Base-by-base conservation (phyloP, 2,888 invertebrate species). In the Drosophila nigricruria region DNA sequence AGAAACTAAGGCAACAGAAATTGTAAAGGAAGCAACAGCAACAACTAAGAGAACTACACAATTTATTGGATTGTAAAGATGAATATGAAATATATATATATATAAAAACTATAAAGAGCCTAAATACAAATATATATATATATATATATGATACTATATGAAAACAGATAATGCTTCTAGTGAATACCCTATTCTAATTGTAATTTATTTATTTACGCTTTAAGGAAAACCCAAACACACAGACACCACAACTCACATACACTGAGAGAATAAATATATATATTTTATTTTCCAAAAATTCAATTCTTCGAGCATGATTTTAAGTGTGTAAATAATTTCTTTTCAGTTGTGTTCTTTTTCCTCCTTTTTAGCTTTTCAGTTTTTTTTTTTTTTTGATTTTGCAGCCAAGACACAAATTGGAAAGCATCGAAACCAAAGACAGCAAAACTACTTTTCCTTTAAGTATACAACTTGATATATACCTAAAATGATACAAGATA, bases 1-100 rank as follows among this genome's bases (percentile, higher is more conserved):
- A 92, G 92, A 81, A 91, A 86, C 85, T 91, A 92, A 91, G 91
- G 88, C 81, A 81, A 88, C 73, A 58, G 70, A 79, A 79, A 82
- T 73, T 79, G 75, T 70, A 79, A 79, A 84, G 68, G 60, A 82
- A 75, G 63, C 56, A 70, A 54, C 56, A 47, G 59, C 32, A 57
- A 60, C 36, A 57, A n/a, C 12, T 60, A 61, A 36, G 43, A 43
- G 54, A 50, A 65, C 57, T 53, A 70, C 45, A 45, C 34, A 59
- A 32, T 49, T 47, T 20, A 59, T 60, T 59, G 59, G 63, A 49
- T 59, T 60, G 43, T 61, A 36, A 50, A 43, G 50, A 34, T 10
- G 18, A 27, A 43, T 50, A 50, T 42, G 61, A n/a, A 14, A 4
- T 36, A 43, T 50, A 65, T 27, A 52, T 47, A 34, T 53, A 58